Evolutionary conservation across 2,888 invertebrate species (phyloP).

Genomic region (Stictocephala bisonia): DNA sequence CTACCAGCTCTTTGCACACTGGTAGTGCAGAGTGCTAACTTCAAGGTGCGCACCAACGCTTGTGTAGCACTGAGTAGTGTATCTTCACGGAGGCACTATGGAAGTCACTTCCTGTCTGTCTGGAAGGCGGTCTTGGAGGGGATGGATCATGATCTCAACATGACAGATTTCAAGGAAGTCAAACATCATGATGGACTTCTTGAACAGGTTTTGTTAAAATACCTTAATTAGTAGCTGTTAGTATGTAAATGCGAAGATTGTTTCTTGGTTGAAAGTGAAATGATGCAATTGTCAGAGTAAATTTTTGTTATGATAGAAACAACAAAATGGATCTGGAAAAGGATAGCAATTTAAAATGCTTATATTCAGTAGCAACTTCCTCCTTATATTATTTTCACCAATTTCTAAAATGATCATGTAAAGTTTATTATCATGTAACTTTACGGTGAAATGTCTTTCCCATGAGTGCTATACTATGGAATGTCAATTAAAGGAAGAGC

Average conservation of each 20-base stretch:
- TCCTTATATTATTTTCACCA: too few species aligned
- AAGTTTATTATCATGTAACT: too few species aligned
- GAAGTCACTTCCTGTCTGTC: slow-evolving; percentile 69
- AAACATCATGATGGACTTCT: slow-evolving; percentile 87
- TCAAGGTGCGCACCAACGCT: slow-evolving; percentile 92
- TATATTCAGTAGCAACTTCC: too few species aligned
- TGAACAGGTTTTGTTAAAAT: slow-evolving; percentile 78
- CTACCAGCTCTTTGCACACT: slow-evolving; percentile 74
- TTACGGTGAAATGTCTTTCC: too few species aligned
- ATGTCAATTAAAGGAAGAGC: too few species aligned
- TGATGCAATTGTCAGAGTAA: neutral
- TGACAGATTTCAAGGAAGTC: slow-evolving; percentile 86
- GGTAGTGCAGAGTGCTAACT: slow-evolving; percentile 80
- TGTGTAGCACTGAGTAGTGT: slow-evolving; percentile 78
- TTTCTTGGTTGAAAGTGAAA: neutral
- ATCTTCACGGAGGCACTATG: slow-evolving; percentile 72
- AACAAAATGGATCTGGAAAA: too few species aligned
- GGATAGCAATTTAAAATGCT: too few species aligned
- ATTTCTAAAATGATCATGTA: too few species aligned
- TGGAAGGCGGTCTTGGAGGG: slow-evolving; percentile 81
- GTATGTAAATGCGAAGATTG: neutral
- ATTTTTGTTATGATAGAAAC: neutral
- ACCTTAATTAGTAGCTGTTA: neutral
- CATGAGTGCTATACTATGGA: too few species aligned
- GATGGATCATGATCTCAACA: slow-evolving; percentile 80